A percentile compares a stretch with the other conserved stretches of the same genome.
phyloP scores from a whole-genome alignment of 2,888 invertebrate species.

The Nebria brevicollis region DNA sequence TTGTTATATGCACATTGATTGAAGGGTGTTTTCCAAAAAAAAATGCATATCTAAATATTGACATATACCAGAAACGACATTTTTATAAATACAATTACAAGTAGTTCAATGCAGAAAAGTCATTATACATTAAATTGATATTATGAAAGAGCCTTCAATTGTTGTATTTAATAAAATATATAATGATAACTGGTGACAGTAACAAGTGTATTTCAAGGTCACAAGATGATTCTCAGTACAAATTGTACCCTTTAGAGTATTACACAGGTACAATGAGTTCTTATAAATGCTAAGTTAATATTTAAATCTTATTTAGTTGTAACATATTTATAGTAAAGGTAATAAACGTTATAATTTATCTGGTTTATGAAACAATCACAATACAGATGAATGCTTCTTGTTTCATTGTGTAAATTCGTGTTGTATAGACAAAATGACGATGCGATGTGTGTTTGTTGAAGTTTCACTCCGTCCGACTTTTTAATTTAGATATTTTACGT shows the following conservation, averaged over 20 bases:
- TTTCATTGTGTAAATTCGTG: conserved; percentile 39
- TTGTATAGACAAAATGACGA: conserved; percentile 33
- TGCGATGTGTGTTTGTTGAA: conserved; percentile 16
- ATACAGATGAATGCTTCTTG: conserved; percentile 18
- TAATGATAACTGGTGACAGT: no score
- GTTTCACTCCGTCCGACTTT: conserved; percentile 3
- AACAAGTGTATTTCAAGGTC: no score
- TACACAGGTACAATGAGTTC: conserved; percentile 49
- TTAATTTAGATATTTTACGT: conserved; percentile 16
- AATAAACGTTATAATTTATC: background rate
- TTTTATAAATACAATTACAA: no score
- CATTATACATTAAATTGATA: no score
- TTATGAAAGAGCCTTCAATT: no score
- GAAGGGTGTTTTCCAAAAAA: no score
- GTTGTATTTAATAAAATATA: no score
- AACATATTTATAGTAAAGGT: conserved; percentile 13
- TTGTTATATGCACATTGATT: no score
- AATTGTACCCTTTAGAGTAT: background rate
- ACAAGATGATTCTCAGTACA: background rate
- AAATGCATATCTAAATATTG: no score
- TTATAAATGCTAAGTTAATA: conserved; percentile 47
- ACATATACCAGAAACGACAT: no score
- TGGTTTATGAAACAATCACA: background rate
- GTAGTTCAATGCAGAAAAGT: no score
- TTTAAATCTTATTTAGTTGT: conserved; percentile 24